Conservation (phyloP, 2,797 vertebrate species). For the Steatocranus sp. region DNA sequence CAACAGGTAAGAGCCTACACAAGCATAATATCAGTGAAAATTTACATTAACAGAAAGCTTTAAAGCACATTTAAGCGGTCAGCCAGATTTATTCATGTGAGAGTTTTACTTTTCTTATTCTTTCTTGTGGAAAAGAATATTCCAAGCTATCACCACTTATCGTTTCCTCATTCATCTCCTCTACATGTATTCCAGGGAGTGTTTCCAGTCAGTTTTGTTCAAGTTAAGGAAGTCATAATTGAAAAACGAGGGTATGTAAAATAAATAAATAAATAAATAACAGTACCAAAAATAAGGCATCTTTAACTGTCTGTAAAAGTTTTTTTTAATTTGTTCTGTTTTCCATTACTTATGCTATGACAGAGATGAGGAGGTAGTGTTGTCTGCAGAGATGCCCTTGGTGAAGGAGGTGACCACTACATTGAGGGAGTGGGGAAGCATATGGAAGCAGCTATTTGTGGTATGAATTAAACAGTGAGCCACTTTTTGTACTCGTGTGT, state of each 20-base stretch:
- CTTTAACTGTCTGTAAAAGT: background rate
- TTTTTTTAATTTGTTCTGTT: background rate
- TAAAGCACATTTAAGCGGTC: background rate
- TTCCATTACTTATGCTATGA: background rate
- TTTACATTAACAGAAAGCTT: background rate
- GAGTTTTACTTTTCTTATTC: background rate
- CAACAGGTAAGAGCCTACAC: slow-evolving; percentile 74
- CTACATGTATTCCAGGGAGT: slow-evolving; percentile 77
- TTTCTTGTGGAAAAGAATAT: background rate
- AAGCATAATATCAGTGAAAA: background rate
- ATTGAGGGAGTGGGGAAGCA: slow-evolving; percentile 94
- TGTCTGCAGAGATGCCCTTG: slow-evolving; percentile 88
- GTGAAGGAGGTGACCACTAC: slow-evolving; percentile 96
- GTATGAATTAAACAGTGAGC: slow-evolving; percentile 62
- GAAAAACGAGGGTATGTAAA: slow-evolving; percentile 84
- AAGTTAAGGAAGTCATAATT: slow-evolving; percentile 83
- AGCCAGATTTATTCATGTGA: background rate
- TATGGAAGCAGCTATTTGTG: slow-evolving; percentile 96
- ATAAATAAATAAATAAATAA: background rate
- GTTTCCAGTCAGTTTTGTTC: slow-evolving; percentile 89
- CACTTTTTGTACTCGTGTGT: background rate
- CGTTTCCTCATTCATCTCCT: background rate
- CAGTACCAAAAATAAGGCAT: background rate
- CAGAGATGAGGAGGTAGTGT: slow-evolving; percentile 81
- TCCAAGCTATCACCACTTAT: background rate